Percentiles rank a stretch among this genome's conserved stretches.
phyloP scores from a whole-genome alignment of 1,140 invertebrate species.

The Scaptomyza montana region DNA sequence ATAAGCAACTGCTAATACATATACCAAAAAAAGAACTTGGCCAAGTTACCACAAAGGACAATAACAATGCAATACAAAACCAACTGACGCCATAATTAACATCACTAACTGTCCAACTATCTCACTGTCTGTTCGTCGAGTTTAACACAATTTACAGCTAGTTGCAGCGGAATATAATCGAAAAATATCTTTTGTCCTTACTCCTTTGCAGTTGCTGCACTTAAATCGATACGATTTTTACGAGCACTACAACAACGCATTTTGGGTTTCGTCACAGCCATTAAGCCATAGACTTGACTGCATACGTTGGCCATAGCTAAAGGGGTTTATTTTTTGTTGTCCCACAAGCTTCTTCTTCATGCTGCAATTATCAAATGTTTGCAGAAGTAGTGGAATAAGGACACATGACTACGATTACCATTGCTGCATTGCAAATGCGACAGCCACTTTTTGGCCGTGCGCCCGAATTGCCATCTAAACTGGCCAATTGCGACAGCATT shows the following conservation, averaged over 20 bases:
- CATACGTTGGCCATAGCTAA: slow-evolving; percentile 56
- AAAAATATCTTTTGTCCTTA: slow-evolving; percentile 36
- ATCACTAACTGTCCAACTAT: slow-evolving; percentile 39
- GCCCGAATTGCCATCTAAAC: slow-evolving; percentile 61
- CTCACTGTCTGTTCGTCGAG: slow-evolving; percentile 40
- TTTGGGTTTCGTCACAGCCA: slow-evolving; percentile 59
- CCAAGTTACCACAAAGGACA: slow-evolving; percentile 24
- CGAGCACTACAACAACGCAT: slow-evolving; percentile 31
- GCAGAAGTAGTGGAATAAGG: slow-evolving; percentile 47
- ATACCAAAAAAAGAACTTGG: slow-evolving; percentile 16
- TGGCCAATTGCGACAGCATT: slow-evolving; percentile 56
- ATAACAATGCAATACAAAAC: slow-evolving; percentile 33
- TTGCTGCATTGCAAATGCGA: slow-evolving; percentile 70
- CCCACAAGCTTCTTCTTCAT: slow-evolving; percentile 9
- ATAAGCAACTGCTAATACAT: slow-evolving; percentile 26
- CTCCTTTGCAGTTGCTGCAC: slow-evolving; percentile 18
- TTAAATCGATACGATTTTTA: slow-evolving; percentile 61
- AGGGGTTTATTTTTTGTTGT: slow-evolving; percentile 46
- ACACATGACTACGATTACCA: slow-evolving; percentile 31
- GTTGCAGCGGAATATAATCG: slow-evolving; percentile 43
- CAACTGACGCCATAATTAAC: slow-evolving; percentile 68
- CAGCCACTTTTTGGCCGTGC: slow-evolving; percentile 65
- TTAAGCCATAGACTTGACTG: slow-evolving; percentile 46
- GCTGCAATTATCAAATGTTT: slow-evolving; percentile 68
- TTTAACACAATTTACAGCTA: slow-evolving; percentile 71